Evolutionary conservation across 2,888 invertebrate species (phyloP), one percentile per base, ranked within the genome.

Genomic region (Dioctria linearis): DNA sequence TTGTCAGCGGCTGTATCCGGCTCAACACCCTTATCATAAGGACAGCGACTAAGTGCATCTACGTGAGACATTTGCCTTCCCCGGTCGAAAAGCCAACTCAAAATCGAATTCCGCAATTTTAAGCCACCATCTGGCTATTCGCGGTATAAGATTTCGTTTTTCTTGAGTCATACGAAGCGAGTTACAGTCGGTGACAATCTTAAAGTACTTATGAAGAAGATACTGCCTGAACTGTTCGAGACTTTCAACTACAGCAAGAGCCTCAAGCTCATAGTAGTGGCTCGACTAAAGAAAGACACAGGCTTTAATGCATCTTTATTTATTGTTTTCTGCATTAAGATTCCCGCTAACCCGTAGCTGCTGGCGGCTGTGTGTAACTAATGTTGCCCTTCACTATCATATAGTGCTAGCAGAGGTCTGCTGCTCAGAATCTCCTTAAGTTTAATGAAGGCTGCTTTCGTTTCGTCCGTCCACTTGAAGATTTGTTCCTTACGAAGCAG

Each of bases 361-460:
- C 86, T 85, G 0, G 87, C 87, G 67, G 88, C 88, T 0, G 87
- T 88, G 46, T 88, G 88, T 0, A 87, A 51, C 59, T 87, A 79
- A 6, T 85, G 85, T 5, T n/a, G 5, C 13, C 25, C 2, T 3
- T 2, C 25, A 13, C 46, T 43, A 67, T 54, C 9, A n/a, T 54
- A 54, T 11, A 54, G 2, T n/a, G 54, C 11, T 11, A 54, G n/a
- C 2, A 54, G 11, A 4, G 54, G 54, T 6, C 54, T 8, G 8
- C 4, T n/a, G 11, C 11, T 54, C n/a, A 54, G 11, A 54, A 54
- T 54, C 1, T 54, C 11, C 11, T 54, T 54, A 4, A 54, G 11
- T 11, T 11, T 6, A 0, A 4, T n/a, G 54, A 54, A 54, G 54
- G 54, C 54, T 54, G 2, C 9, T 11, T 54, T 1, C 11, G 6